Conservation (phyloP, 2,113 vertebrate genomes). For the Nyctereutes procyonoides region DNA sequence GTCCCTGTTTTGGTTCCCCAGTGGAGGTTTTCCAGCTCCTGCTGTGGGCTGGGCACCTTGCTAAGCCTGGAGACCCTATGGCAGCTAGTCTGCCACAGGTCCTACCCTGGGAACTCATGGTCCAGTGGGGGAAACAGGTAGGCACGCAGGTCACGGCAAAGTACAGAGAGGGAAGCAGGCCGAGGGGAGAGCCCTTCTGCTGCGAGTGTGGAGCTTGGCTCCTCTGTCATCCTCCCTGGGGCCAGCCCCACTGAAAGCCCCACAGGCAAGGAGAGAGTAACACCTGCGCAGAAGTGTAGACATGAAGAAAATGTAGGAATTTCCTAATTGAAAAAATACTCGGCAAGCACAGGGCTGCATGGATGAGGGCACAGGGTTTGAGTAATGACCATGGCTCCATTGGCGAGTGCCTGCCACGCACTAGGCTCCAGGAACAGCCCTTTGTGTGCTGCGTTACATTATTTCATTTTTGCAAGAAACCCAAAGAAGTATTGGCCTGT, state of each 20-base stretch:
- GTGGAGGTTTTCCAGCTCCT: not conserved
- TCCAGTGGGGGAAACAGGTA: too few species aligned
- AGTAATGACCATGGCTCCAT: not conserved
- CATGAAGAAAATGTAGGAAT: not conserved
- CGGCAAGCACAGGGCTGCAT: not conserved
- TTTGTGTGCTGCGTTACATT: accelerated
- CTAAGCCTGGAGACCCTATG: not conserved
- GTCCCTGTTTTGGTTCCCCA: not conserved
- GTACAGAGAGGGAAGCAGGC: not conserved
- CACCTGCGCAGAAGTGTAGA: not conserved
- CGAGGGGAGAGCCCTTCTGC: accelerated
- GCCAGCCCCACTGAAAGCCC: not conserved
- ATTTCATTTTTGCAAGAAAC: not conserved
- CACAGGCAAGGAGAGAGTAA: not conserved
- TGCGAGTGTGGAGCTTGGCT: not conserved
- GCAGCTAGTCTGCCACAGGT: not conserved
- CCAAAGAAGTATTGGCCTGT: not conserved
- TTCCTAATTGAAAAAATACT: not conserved
- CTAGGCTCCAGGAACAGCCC: not conserved
- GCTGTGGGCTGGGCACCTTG: not conserved
- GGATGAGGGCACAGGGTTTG: too few species aligned
- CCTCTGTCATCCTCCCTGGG: accelerated
- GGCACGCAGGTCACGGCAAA: not conserved
- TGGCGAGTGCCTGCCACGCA: accelerated
- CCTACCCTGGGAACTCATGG: not conserved